Conservation (phyloP, 2,797 vertebrate species). For the Telmatherina bonti region DNA sequence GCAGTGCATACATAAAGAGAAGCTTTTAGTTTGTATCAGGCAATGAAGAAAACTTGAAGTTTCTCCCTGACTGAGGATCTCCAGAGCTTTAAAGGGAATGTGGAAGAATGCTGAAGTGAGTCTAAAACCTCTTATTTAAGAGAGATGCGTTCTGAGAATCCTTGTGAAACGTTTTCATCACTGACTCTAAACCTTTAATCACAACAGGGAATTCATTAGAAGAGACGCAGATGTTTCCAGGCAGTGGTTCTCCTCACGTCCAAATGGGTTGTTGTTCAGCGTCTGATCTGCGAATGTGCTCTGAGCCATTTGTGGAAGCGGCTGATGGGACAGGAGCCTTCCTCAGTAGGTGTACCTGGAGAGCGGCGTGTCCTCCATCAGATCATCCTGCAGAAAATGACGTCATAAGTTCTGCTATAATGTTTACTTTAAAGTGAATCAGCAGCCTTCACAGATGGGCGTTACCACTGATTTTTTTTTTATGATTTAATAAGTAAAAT, state of each 20-base stretch:
- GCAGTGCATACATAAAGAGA: conserved; percentile 46
- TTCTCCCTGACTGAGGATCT: conserved; percentile 36
- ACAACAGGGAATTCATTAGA: conserved; percentile 16
- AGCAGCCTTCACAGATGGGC: too few species aligned
- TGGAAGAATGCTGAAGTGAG: conserved; percentile 33
- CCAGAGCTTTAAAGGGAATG: conserved; percentile 63
- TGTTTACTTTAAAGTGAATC: too few species aligned
- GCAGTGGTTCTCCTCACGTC: conserved; percentile 25
- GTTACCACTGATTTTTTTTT: too few species aligned
- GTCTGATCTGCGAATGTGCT: conserved; percentile 30
- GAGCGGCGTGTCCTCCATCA: conserved; percentile 92
- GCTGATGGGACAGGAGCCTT: background rate
- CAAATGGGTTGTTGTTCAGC: conserved; percentile 31
- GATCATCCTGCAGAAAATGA: conserved; percentile 83
- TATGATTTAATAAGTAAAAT: too few species aligned
- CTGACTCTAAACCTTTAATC: conserved; percentile 19
- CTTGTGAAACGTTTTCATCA: conserved; percentile 13
- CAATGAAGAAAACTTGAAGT: conserved; percentile 12
- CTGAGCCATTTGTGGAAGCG: conserved; percentile 19
- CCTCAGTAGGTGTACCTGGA: conserved; percentile 88
- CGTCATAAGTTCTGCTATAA: background rate
- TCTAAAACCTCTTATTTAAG: conserved; percentile 22
- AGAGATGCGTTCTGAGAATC: conserved; percentile 6
- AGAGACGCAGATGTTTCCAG: conserved; percentile 32
- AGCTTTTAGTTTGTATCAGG: background rate